These are phyloP conservation scores for Astyanax mexicanus DNA, from an alignment of 2,797 vertebrate genomes.

Conservation along the genomic window DNA sequence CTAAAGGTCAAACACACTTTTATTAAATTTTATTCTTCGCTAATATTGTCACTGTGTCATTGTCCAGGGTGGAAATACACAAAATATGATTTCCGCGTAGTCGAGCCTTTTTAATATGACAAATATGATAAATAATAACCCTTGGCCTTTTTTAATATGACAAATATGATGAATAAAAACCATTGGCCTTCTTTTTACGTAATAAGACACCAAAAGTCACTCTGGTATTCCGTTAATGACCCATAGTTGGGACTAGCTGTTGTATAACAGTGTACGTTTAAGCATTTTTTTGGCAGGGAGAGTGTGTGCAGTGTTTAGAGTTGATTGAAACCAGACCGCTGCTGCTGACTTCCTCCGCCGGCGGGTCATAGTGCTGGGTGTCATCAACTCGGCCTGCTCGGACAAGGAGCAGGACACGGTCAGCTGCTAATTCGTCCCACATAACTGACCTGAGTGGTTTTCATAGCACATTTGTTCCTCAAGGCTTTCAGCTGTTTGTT, in stretches of 20 bases:
- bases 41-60: no score
- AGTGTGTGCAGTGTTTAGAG: neutral
- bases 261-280: neutral
- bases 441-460: neutral
- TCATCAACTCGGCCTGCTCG: neutral
- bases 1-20: no score
- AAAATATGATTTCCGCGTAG: no score
- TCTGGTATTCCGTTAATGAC: no score
- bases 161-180: no score
- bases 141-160: no score
- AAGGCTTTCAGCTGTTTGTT: constrained; percentile 16
- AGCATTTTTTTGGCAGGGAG: neutral
- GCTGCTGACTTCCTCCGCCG: neutral
- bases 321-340: neutral
- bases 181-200: no score
- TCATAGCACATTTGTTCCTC: neutral
- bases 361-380: neutral
- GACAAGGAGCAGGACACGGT: neutral
- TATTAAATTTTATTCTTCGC: no score
- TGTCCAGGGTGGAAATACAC: no score
- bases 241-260: neutral
- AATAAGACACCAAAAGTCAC: no score
- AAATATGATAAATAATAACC: no score
- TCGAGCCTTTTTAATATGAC: no score
- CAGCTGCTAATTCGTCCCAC: constrained; percentile 4